These are phyloP conservation scores for Rhagologus leucostigma DNA, from an alignment of 2,113 vertebrate genomes.

Conservation along the genomic window DNA sequence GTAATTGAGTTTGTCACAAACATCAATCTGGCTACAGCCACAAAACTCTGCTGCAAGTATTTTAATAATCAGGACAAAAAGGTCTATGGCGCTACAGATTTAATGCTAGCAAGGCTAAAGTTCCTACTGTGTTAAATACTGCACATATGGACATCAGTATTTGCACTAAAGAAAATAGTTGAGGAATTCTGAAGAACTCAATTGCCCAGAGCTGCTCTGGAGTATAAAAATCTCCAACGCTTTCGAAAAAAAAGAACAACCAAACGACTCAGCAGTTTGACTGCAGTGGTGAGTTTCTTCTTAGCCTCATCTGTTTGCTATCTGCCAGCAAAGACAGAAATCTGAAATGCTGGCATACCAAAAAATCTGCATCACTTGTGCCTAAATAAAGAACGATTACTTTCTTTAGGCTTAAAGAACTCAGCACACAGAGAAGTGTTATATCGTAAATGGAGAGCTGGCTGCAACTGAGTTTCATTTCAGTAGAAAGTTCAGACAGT, in stretches of 20 bases:
- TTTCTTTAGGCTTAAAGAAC: not conserved
- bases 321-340: not conserved
- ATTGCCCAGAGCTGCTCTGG: not conserved
- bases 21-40: not conserved
- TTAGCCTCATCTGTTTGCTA: not conserved
- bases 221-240: not conserved
- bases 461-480: not conserved
- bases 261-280: not conserved
- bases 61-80: not conserved
- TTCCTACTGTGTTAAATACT: not conserved
- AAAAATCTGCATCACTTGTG: not conserved
- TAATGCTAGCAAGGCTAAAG: not conserved
- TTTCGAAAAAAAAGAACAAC: not conserved
- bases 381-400: not conserved
- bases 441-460: not conserved
- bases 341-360: not conserved
- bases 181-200: not conserved
- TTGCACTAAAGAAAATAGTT: not conserved
- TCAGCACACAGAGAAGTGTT: not conserved
- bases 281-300: not conserved
- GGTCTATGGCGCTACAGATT: not conserved
- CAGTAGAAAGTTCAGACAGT: not conserved
- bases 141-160: not conserved
- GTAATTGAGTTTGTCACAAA: not conserved
- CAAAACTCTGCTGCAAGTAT: not conserved